phyloP scores from a whole-genome alignment of 2,113 vertebrate genomes.

The Talpa occidentalis region DNA sequence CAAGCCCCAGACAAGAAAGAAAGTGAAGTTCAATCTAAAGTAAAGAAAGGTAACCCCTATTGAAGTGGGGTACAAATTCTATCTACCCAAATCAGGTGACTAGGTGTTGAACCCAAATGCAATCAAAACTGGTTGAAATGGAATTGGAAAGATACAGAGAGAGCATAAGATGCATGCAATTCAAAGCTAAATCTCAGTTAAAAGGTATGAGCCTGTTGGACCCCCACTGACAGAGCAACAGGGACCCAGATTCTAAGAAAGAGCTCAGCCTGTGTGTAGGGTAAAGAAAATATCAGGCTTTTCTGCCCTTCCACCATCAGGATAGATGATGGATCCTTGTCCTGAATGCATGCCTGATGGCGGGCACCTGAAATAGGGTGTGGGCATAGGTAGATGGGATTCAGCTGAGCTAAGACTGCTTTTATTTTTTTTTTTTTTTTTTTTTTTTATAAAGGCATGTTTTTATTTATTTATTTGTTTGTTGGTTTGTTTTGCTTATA shows the following conservation, averaged over 20 bases:
- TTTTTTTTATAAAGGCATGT: too few relatives aligned
- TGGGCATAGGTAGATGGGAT: too few relatives aligned
- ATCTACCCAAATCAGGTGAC: not conserved
- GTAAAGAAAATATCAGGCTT: too few relatives aligned
- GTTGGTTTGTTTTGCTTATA: too few relatives aligned
- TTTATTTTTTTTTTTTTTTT: too few relatives aligned
- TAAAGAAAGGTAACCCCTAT: not conserved
- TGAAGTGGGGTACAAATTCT: not conserved
- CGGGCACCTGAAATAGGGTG: too few relatives aligned
- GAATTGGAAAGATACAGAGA: not conserved
- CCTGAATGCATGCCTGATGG: too few relatives aligned
- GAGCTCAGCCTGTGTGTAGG: not conserved
- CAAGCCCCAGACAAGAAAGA: not conserved
- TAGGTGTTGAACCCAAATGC: not conserved
- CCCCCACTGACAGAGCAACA: not conserved
- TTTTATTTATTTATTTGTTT: too few relatives aligned
- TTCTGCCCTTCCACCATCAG: too few relatives aligned
- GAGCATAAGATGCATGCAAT: not conserved
- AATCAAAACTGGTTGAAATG: not conserved
- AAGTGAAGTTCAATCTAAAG: not conserved
- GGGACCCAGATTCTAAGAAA: not conserved
- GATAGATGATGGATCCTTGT: too few relatives aligned
- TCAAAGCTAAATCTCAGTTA: not conserved
- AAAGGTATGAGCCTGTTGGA: not conserved
- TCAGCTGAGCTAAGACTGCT: too few relatives aligned